phyloP scores from a whole-genome alignment of 1,140 invertebrate species.

The Macrobrachium nipponense region DNA sequence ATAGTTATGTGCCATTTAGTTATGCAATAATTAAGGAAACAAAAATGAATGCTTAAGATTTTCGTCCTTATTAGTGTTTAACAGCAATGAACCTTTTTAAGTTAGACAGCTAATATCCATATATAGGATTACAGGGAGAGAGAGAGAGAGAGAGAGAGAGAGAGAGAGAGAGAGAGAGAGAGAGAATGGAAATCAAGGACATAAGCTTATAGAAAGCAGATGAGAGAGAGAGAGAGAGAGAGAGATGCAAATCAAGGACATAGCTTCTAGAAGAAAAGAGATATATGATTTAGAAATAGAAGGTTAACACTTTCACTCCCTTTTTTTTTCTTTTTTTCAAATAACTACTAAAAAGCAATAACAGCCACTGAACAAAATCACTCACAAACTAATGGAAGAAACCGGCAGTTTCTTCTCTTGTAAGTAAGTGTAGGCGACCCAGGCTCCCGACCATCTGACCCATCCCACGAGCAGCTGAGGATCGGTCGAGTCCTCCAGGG shows the following conservation, averaged over 20 bases:
- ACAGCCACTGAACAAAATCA: neutral
- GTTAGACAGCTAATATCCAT: too few species aligned
- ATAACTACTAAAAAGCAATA: neutral
- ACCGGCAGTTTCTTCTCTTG: constrained; percentile 50
- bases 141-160: neutral
- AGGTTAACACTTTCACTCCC: too few species aligned
- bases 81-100: too few species aligned
- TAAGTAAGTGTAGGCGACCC: constrained; percentile 44
- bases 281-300: neutral
- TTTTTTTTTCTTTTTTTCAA: too few species aligned
- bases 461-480: constrained; percentile 43
- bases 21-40: too few species aligned
- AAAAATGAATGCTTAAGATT: too few species aligned
- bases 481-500: constrained; percentile 45
- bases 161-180: neutral
- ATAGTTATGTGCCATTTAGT: too few species aligned
- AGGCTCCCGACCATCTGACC: constrained; percentile 58
- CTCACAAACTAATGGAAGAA: constrained; percentile 51
- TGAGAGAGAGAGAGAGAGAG: neutral
- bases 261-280: neutral
- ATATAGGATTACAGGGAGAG: too few species aligned
- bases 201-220: neutral
- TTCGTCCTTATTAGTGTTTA: too few species aligned
- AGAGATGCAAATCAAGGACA: neutral
- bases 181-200: neutral